Evolutionary conservation across 2,888 invertebrate species (phyloP).

Genomic region (Drosophila rellima): DNA sequence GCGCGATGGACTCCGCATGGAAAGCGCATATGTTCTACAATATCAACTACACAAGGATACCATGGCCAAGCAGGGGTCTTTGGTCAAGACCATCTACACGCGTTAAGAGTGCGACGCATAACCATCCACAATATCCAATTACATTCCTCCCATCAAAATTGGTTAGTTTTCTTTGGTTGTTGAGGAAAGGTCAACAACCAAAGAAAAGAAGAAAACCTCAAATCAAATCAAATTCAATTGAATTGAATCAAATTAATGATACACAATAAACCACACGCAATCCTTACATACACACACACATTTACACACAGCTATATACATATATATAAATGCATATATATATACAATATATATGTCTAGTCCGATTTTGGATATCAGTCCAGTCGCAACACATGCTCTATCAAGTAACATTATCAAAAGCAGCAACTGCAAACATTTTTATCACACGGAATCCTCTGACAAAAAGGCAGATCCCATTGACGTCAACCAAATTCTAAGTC

Average conservation of each 20-base stretch:
- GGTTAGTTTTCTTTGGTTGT: too few species aligned
- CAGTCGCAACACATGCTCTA: conserved; percentile 1
- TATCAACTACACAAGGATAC: conserved; percentile 94
- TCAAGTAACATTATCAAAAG: neutral
- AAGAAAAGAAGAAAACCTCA: neutral
- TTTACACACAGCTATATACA: neutral
- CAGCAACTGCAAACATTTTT: conserved; percentile 2
- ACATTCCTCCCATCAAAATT: neutral
- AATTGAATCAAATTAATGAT: conserved; percentile 1
- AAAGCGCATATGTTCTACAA: conserved; percentile 86
- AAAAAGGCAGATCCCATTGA: conserved; percentile 17
- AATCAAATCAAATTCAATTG: neutral
- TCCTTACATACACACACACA: neutral
- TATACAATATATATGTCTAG: neutral
- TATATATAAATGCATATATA: neutral
- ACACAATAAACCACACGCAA: neutral
- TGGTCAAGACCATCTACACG: conserved; percentile 88
- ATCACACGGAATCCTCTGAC: neutral
- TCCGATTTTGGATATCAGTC: conserved; percentile 14
- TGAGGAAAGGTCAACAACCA: too few species aligned
- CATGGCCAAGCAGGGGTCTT: conserved; percentile 92
- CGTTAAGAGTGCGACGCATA: conserved; percentile 14
- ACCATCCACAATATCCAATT: neutral
- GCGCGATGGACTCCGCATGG: conserved; percentile 92
- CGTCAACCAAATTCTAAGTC: conserved; percentile 41